A percentile compares a stretch with the other conserved stretches of the same genome.
Evolutionary conservation across 2,797 vertebrate species (phyloP).

Genomic region (Lophius americanus): DNA sequence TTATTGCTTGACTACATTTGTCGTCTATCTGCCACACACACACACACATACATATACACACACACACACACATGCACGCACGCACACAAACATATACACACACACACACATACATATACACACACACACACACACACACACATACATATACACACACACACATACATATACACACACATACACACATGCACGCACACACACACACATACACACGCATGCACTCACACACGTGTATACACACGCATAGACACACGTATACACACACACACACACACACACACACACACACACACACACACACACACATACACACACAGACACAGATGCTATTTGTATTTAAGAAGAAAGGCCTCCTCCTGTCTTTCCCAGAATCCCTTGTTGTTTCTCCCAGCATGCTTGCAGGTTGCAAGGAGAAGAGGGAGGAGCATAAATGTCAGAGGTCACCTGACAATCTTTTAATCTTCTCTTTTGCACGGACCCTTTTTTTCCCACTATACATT

Average conservation of each 20-base stretch:
- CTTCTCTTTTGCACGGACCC: background rate
- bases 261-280: too few relatives aligned
- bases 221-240: too few relatives aligned
- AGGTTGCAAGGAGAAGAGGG: constrained; percentile 54
- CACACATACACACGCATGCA: too few relatives aligned
- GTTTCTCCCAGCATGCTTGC: constrained; percentile 71
- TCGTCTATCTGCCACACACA: too few relatives aligned
- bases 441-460: constrained; percentile 40
- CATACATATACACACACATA: constrained; percentile 39
- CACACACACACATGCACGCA: constrained; percentile 7
- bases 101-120: constrained; percentile 54
- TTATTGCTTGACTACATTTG: background rate
- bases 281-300: background rate
- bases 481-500: background rate
- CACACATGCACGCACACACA: constrained; percentile 57
- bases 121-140: constrained; percentile 32
- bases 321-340: constrained; percentile 69
- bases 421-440: constrained; percentile 56
- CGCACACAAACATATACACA: constrained; percentile 27
- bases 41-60: too few relatives aligned
- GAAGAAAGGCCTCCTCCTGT: constrained; percentile 54
- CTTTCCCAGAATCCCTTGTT: constrained; percentile 79
- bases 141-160: constrained; percentile 27
- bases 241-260: too few relatives aligned
- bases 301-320: constrained; percentile 35